Base-by-base conservation (phyloP, 2,888 invertebrate genomes). In the Andrena bicolor region DNA sequence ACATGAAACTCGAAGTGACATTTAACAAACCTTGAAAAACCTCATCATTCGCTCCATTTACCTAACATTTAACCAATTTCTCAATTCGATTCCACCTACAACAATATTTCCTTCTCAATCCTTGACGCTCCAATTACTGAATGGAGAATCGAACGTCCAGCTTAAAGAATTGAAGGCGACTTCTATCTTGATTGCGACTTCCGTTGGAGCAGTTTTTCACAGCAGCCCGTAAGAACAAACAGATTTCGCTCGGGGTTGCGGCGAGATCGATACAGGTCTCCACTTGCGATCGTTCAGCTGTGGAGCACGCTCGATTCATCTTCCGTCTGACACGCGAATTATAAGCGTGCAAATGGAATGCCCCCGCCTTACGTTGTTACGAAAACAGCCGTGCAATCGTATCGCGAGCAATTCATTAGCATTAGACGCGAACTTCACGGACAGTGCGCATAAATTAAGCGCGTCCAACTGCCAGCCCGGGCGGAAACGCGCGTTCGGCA, bases 381-480 rank as follows among this genome's bases (percentile, higher is more conserved):
- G 71, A 56, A 63, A 72, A 66, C 66, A 30, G n/a, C 41, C 20
- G 68, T 7, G 28, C 28, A 23, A 56, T 48, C 35, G 66, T 68
- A 35, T 61, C 72, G 61, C 61, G 35, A 28, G 61, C 72, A 71
- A 80, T 80, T 80, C 80, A 80, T 80, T 80, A 80, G 72, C 72
- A 80, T 80, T 72, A 68, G 53, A 32, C 53, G 48, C 23, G 71
- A 72, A 80, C 80, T 80, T 80, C 80, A 48, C 72, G 80, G 61
- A 48, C 72, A 72, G 66, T 63, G 80, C 72, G 80, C 72, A 80
- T 80, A 80, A 80, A 80, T 80, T 80, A 72, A 80, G 80, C 32
- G 51, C 35, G 35, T 56, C 53, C 23, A n/a, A 35, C 63, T 49
- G 48, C 10, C 8, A 26, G 23, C 66, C 3, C 41, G 41, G 61